Evolutionary conservation across 2,797 vertebrate genomes (phyloP).

Genomic region (Perodicticus potto): DNA sequence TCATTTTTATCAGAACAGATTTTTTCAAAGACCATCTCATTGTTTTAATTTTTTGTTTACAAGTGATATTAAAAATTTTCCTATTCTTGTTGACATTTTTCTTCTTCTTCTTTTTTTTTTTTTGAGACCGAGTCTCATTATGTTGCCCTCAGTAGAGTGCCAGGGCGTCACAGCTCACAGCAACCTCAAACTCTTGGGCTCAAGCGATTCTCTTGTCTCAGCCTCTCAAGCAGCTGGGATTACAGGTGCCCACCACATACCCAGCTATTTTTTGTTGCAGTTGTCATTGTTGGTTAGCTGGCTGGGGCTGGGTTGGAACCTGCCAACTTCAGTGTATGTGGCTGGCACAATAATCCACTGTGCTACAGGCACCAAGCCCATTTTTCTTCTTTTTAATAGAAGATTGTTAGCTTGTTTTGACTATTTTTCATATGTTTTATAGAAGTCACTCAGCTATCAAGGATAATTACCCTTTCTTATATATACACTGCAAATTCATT

Average conservation of each 20-base stretch:
- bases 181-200: no score
- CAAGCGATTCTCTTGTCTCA: no score
- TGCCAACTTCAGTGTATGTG: no score
- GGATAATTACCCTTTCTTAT: neutral
- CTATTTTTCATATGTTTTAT: neutral
- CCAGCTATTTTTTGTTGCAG: no score
- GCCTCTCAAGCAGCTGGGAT: no score
- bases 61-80: neutral
- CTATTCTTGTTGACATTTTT: neutral
- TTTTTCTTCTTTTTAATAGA: conserved; percentile 1
- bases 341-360: no score
- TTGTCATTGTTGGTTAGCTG: no score
- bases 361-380: neutral
- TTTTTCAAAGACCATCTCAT: neutral
- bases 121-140: no score
- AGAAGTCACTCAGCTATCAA: neutral
- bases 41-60: conserved; percentile 34
- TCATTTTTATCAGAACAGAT: neutral
- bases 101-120: neutral
- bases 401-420: neutral
- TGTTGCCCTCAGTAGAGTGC: no score
- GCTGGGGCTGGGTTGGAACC: no score
- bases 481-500: neutral
- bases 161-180: no score
- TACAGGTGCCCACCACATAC: no score